Evolutionary conservation across 2,113 vertebrate species (phyloP), one percentile per base, ranked within the genome.

Genomic region (Condylura cristata): DNA sequence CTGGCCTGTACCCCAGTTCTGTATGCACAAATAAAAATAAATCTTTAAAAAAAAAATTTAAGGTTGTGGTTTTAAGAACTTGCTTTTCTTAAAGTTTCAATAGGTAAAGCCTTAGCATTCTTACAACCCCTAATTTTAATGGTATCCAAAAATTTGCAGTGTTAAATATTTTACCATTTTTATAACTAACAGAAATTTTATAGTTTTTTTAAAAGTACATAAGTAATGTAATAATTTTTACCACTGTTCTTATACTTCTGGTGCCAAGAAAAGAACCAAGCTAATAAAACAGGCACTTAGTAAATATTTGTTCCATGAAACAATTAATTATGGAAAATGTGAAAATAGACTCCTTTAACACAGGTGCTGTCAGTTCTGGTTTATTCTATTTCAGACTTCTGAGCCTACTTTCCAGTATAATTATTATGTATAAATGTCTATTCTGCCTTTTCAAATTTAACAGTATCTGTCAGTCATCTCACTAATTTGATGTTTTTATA

Each of bases 1-100:
- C n/a, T n/a, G n/a, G n/a, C n/a, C n/a, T n/a, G n/a, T n/a, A n/a
- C n/a, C n/a, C n/a, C n/a, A n/a, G n/a, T n/a, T n/a, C n/a, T n/a
- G n/a, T n/a, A n/a, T n/a, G n/a, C n/a, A n/a, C n/a, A n/a, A n/a
- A n/a, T n/a, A n/a, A n/a, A n/a, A n/a, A n/a, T n/a, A n/a, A n/a
- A 60, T 44, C 70, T 95, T 75, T 63, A 46, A 87, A 95, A 93
- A 75, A 83, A 53, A 5, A 78, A 87, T 88, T 96, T 95, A 90
- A n/a, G 87, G 93, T 51, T 20, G 81, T 76, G 63, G 28, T 37
- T 90, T 76, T 63, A 37, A 72, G 86, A 86, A 20, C 39, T 17
- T 51, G 48, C 48, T 70, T 80, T 4, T 41, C 71, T 91, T 93
- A 48, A 74, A 44, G 86, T 90, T 80, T 60, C 34, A 51, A 4